Conservation (phyloP, 1,140 invertebrate genomes). For the Zelostemma sp. region DNA sequence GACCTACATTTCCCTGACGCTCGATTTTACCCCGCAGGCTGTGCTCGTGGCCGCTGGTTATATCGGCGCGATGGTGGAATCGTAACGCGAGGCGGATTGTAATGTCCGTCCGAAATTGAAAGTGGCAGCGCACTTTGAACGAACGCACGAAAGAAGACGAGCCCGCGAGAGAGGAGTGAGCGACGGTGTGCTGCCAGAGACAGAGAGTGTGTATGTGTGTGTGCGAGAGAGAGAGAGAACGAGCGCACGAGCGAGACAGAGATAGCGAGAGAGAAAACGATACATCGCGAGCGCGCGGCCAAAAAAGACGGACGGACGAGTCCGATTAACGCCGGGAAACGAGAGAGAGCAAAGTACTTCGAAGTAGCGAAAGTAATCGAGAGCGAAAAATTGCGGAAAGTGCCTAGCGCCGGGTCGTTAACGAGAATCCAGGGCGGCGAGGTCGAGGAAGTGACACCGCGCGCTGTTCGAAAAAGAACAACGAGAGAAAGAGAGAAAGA, state of each 20-base stretch:
- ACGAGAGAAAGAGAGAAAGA: conserved; percentile 7
- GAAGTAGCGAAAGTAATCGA: neutral
- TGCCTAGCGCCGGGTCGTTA: no score
- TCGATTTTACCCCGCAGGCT: conserved; percentile 68
- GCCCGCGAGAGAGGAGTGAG: conserved; percentile 5
- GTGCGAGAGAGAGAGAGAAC: conserved; percentile 8
- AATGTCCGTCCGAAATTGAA: conserved; percentile 5
- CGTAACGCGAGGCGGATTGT: conserved; percentile 9
- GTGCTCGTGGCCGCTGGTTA: conserved; percentile 28
- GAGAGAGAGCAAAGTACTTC: neutral
- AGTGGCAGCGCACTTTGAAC: no score
- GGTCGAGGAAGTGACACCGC: conserved; percentile 3
- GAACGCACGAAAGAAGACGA: neutral
- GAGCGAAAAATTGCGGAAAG: conserved; percentile 2
- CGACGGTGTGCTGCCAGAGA: conserved; percentile 17
- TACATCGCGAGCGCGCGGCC: no score
- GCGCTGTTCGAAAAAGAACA: conserved; percentile 2
- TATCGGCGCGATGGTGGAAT: conserved; percentile 26
- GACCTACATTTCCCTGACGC: conserved; percentile 77
- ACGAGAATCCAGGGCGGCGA: conserved; percentile 2
- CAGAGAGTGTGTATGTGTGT: conserved; percentile 19
- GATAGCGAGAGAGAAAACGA: conserved; percentile 6
- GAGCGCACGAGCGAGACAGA: conserved; percentile 12
- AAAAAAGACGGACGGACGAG: no score
- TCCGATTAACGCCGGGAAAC: no score